These are phyloP conservation scores for Anoplophora glabripennis DNA, from an alignment of 1,140 invertebrate species.

Conservation along the genomic window DNA sequence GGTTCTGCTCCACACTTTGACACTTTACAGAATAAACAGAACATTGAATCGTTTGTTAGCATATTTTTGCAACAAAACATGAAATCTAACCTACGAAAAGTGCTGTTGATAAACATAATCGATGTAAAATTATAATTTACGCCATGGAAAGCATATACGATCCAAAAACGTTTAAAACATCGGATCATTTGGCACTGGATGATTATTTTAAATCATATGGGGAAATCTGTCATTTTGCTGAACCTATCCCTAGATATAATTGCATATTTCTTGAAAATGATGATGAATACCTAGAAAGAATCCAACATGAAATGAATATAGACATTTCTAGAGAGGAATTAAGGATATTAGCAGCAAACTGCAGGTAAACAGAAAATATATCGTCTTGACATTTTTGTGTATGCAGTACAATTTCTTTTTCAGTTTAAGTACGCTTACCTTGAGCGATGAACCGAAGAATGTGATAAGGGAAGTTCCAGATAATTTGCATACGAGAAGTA, in stretches of 20 bases:
- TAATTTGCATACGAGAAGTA: background rate
- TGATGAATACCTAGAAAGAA: background rate
- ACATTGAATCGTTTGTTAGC: no score
- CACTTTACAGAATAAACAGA: no score
- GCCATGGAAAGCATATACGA: no score
- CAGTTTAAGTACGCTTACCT: background rate
- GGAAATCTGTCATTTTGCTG: no score
- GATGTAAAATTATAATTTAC: no score
- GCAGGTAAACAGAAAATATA: background rate
- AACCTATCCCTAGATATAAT: no score
- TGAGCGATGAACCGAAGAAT: background rate
- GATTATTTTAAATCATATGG: constrained; percentile 2
- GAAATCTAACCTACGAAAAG: no score
- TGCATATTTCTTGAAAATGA: background rate
- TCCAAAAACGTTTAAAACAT: background rate
- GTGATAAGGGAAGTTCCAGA: constrained; percentile 4
- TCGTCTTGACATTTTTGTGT: background rate
- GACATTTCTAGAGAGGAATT: background rate
- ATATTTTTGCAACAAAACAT: no score
- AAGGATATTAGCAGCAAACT: background rate
- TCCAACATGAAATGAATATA: background rate
- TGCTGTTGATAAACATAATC: no score
- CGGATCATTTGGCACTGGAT: background rate
- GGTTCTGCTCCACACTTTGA: no score
- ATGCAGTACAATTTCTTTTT: background rate